Evolutionary conservation across 2,888 invertebrate species (phyloP), one percentile per base, ranked within the genome.

Genomic region (Parnassius orleans): DNA sequence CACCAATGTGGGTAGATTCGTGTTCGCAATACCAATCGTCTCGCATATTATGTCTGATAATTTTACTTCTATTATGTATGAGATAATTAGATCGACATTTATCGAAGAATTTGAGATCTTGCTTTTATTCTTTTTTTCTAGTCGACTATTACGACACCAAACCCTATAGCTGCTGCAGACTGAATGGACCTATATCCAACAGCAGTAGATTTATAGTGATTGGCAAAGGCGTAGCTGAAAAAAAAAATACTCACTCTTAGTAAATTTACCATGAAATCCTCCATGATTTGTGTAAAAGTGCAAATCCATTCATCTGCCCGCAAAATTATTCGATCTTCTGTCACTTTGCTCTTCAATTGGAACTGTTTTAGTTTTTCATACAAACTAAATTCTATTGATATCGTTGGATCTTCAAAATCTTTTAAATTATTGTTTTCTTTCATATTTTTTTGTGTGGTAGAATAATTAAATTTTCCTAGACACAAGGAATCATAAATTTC

Each of bases 291-390:
- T 1, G 64, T 72, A 19, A 75, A 83, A n/a, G 65, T 67, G 61
- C 86, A 87, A 0, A 78, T 56, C 68, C 73, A 81, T 66, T 88
- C 88, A 0, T 82, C 81, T 3, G 77, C 72, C 54, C 80, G 74
- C 0, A 54, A 57, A 41, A 44, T 68, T 2, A 86, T 64, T 56
- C 70, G 77, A 1, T 70, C 15, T 10, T 72, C 71, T 61, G 77
- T 70, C 2, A 52, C 42, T 44, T 67, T 63, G 71, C 56, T 70
- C 46, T 72, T 78, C 0, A 78, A 69, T 43, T 47, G 10, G 66
- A 75, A 86, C 11, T 53, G 70, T 44, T 64, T 75, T 9, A 60
- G 42, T 43, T 60, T 60, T 24, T 50, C 54, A 24, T 54, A 3
- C 9, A 60, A 54, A 43, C 5, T 41, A n/a, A 1, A 33, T n/a